Percentiles rank a stretch among this genome's conserved stretches.
These are phyloP conservation scores for Gastrophryne carolinensis DNA, from an alignment of 2,797 vertebrate species.

Conservation along the genomic window DNA sequence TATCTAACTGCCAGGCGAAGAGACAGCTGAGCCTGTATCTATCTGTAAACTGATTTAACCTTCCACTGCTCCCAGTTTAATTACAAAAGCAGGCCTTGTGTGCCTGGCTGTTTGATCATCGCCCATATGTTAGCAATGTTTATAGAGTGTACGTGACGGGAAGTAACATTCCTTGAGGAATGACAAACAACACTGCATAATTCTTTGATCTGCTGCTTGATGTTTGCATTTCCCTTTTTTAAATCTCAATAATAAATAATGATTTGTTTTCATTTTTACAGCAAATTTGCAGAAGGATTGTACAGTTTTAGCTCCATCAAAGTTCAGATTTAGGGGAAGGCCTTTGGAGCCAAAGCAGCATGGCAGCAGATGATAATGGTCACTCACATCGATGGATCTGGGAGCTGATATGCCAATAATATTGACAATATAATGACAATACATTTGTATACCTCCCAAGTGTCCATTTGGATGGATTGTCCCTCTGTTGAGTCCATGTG, in stretches of 20 bases:
- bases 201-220: neutral
- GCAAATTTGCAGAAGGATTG: neutral
- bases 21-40: slow-evolving; percentile 21
- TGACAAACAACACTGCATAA: neutral
- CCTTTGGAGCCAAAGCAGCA: neutral
- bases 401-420: no score
- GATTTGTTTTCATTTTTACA: neutral
- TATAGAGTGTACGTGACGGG: slow-evolving; percentile 3
- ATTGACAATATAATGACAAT: no score
- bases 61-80: slow-evolving; percentile 5
- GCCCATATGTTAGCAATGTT: slow-evolving; percentile 27
- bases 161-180: slow-evolving; percentile 9
- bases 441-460: no score
- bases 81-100: no score
- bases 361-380: no score
- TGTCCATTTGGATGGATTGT: no score
- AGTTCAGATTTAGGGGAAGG: neutral
- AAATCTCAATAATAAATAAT: neutral
- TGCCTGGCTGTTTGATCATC: no score
- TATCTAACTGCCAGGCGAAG: slow-evolving; percentile 1
- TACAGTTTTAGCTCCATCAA: neutral
- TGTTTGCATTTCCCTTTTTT: neutral
- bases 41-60: slow-evolving; percentile 25
- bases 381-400: no score
- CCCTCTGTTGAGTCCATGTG: no score